Evolutionary conservation across 2,888 invertebrate species (phyloP).

Genomic region (Oxycera nigricornis): DNA sequence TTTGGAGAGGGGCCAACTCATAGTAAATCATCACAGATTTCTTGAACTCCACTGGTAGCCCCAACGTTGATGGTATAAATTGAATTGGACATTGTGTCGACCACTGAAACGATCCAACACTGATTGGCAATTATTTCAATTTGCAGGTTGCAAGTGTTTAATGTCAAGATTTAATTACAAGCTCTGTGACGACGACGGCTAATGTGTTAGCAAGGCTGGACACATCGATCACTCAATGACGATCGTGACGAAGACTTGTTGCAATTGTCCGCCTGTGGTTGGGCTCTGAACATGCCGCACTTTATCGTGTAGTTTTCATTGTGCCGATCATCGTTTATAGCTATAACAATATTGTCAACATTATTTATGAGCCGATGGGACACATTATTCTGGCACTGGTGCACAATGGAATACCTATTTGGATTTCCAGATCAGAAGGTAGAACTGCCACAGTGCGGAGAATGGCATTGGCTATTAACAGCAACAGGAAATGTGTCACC

Average conservation of each 20-base stretch:
- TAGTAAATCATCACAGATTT: too few relatives aligned
- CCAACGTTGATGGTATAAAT: constrained; percentile 4
- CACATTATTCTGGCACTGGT: too few relatives aligned
- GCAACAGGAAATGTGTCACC: too few relatives aligned
- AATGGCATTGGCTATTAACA: too few relatives aligned
- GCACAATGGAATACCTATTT: too few relatives aligned
- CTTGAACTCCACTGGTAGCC: too few relatives aligned
- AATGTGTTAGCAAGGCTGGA: background rate
- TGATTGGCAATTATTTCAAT: background rate
- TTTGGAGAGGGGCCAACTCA: too few relatives aligned
- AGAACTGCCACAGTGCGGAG: too few relatives aligned
- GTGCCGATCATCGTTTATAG: too few relatives aligned
- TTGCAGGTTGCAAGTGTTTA: constrained; percentile 11
- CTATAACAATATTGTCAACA: too few relatives aligned
- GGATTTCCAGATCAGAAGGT: too few relatives aligned
- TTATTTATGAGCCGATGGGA: too few relatives aligned
- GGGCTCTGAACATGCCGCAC: background rate
- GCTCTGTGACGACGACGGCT: background rate
- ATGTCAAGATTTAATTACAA: constrained; percentile 32
- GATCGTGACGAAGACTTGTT: background rate
- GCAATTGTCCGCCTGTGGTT: background rate
- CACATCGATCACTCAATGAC: background rate
- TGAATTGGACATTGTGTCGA: background rate
- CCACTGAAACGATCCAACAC: background rate
- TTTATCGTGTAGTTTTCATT: background rate